Evolutionary conservation across 2,888 invertebrate species (phyloP), one percentile per base, ranked within the genome.

Genomic region (Drosophila neotestacea): DNA sequence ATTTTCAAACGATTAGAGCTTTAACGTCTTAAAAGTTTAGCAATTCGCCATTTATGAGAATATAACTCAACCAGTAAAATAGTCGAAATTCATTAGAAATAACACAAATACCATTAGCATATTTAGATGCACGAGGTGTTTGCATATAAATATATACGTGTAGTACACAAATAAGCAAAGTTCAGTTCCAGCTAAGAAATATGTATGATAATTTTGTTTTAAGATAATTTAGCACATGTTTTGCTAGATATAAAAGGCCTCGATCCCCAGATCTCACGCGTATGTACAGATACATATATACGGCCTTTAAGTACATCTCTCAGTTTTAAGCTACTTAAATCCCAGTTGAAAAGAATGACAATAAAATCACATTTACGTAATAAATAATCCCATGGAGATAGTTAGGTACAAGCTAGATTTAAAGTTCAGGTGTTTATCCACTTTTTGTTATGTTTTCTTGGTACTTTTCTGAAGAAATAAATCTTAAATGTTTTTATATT

Each of bases 341-440:
- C n/a, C n/a, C 55, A 55, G 42, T 34, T 44, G 10, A 34, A 13
- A 56, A 44, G 56, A 34, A 56, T 56, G 34, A 46, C n/a, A 39
- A 30, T 41, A 55, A 32, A 11, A 32, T 42, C 38, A 13, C 27
- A 52, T 55, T 42, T 44, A 30, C 32, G 55, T 47, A 38, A 38
- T 58, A 46, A 58, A 46, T 58, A 47, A 16, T 13, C 5, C 4
- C 52, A 39, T 16, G 39, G 3, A 36, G 22, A 9, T 36, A 22
- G 36, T 10, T 11, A n/a, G 11, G 10, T 11, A 44, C 27, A 44
- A 44, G 44, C 6, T 27, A n/a, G n/a, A 28, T 44, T n/a, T 56
- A 41, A 50, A 50, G 22, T 42, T 63, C 55, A 55, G 39, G 6
- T 62, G 44, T 63, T 69, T 73, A 67, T 71, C 34, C 54, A 50